These are phyloP conservation scores for Apamea sordens DNA, from an alignment of 2,888 invertebrate species.

Conservation along the genomic window DNA sequence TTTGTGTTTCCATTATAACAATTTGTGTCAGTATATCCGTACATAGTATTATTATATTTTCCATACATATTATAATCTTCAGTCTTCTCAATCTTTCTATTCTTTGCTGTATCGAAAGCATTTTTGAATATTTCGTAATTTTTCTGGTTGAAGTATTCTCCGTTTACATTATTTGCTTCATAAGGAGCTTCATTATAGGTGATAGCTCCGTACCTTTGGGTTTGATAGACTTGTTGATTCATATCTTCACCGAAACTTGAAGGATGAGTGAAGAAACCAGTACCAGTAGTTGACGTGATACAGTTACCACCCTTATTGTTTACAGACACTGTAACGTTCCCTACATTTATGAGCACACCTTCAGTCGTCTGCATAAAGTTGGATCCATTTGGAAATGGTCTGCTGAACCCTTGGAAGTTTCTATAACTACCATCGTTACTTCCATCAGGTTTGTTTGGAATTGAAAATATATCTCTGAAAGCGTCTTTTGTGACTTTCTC, in stretches of 20 bases:
- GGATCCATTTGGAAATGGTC: constrained; percentile 87
- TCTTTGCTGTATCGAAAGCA: constrained; percentile 89
- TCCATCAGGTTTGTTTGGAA: constrained; percentile 84
- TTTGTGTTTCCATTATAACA: constrained; percentile 75
- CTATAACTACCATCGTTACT: constrained; percentile 83
- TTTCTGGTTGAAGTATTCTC: constrained; percentile 85
- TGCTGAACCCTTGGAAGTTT: constrained; percentile 84
- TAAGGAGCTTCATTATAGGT: constrained; percentile 71
- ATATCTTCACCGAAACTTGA: constrained; percentile 82
- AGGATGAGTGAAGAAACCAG: constrained; percentile 87
- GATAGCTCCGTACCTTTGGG: constrained; percentile 72
- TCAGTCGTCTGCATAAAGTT: constrained; percentile 88
- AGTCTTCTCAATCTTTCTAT: constrained; percentile 76
- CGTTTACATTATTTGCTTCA: constrained; percentile 66
- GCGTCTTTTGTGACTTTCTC: constrained; percentile 88
- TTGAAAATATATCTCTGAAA: constrained; percentile 86
- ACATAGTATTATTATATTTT: constrained; percentile 75
- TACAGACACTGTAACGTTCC: constrained; percentile 94
- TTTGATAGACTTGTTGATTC: constrained; percentile 76
- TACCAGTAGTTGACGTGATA: constrained; percentile 91
- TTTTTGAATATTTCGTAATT: constrained; percentile 91
- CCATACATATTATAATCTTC: constrained; percentile 76
- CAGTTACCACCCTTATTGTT: constrained; percentile 93
- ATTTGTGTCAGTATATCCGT: constrained; percentile 78
- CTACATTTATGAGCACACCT: constrained; percentile 93